These are phyloP conservation scores for Isurus oxyrinchus DNA, from an alignment of 2,113 vertebrate species.

Conservation along the genomic window DNA sequence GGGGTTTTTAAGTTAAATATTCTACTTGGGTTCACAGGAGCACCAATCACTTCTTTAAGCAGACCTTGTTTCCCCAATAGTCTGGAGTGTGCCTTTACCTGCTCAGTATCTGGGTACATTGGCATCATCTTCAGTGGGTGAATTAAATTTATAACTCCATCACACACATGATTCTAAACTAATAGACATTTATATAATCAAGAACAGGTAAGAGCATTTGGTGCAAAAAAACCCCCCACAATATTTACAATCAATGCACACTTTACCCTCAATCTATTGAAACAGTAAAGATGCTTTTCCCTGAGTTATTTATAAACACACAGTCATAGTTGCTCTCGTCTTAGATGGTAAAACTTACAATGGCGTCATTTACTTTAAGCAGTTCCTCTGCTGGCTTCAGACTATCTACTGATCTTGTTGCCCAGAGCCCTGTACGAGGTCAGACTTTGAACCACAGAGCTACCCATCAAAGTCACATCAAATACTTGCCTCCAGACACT, in stretches of 20 bases:
- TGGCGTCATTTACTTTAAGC: neutral
- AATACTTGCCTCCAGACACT: no score
- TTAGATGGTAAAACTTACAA: neutral
- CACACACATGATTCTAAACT: neutral
- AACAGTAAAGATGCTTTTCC: neutral
- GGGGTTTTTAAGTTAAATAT: neutral
- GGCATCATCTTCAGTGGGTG: neutral
- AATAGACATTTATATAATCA: neutral
- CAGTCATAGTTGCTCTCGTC: neutral
- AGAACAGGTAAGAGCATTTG: neutral
- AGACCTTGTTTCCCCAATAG: neutral
- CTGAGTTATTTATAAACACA: neutral
- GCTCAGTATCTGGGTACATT: no score
- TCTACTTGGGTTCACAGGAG: neutral
- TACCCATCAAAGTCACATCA: neutral
- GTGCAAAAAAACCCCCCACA: neutral
- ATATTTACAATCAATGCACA: neutral
- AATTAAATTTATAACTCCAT: neutral
- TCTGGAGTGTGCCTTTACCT: neutral
- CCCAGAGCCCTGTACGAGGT: neutral
- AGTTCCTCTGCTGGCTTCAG: neutral
- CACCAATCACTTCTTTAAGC: neutral
- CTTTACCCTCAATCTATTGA: neutral
- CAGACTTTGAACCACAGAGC: neutral
- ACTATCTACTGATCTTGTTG: neutral